Evolutionary conservation across 2,888 invertebrate genomes (phyloP).

Genomic region (Galerucella pusilla): DNA sequence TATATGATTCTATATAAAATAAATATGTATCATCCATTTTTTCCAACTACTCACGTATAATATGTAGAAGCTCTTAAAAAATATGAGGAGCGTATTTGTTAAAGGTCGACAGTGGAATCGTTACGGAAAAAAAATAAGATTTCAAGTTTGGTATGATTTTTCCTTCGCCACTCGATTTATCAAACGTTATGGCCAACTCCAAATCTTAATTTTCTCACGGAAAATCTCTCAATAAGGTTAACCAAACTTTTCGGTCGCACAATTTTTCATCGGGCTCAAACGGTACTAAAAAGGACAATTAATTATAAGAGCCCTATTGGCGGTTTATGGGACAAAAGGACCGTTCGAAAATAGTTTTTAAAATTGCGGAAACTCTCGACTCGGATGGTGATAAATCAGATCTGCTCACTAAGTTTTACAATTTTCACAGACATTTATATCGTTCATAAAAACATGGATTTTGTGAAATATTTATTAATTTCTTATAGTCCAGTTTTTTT

Average conservation of each 20-base stretch:
- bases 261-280: constrained; percentile 33
- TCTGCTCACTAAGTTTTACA: constrained; percentile 15
- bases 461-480: not conserved
- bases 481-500: not conserved
- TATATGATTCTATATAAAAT: no score
- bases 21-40: no score
- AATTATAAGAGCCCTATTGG: constrained; percentile 31
- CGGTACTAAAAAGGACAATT: constrained; percentile 33
- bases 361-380: constrained; percentile 27
- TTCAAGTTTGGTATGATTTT: not conserved
- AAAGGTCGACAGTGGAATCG: no score
- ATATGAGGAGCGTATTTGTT: no score
- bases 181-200: constrained; percentile 22
- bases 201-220: constrained; percentile 23
- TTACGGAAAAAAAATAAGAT: no score
- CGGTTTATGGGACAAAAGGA: constrained; percentile 24
- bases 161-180: constrained; percentile 24
- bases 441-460: not conserved
- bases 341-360: constrained; percentile 32
- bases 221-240: constrained; percentile 32
- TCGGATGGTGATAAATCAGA: constrained; percentile 23
- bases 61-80: no score
- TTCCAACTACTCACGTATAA: no score
- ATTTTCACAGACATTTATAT: constrained; percentile 22
- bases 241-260: constrained; percentile 25